Evolutionary conservation across 2,113 vertebrate species (phyloP), one percentile per base, ranked within the genome.

Genomic region (Panthera tigris): DNA sequence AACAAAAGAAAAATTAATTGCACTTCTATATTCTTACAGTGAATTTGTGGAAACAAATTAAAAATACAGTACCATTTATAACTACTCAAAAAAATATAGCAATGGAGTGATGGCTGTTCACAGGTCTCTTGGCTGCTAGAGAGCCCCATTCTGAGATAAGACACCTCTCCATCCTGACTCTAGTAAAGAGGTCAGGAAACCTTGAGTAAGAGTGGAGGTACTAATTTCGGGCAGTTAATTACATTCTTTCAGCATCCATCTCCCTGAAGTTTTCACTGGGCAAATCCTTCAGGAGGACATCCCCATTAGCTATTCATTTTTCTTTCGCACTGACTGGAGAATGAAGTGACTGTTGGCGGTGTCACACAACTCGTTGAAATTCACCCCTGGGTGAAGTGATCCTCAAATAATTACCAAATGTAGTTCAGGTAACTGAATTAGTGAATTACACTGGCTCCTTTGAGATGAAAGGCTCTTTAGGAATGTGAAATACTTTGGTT

Each of bases 351-450:
- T 97, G 41, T 94, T 91, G 92, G 96, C 96, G 81, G 92, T 98
- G 97, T 97, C 97, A 95, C 86, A 91, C 91, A 83, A 97, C 95
- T 84, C 90, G 16, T 95, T 36, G 25, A 91, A 96, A 98, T 97
- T 97, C 98, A 97, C 97, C 97, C 95, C 97, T 98, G 97, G 98
- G 98, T 98, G 97, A 97, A 98, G 97, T 97, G 97, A 98, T 98
- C 97, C 98, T 98, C 97, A 97, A 98, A 98, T 98, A 98, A 98
- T 98, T 98, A 98, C 96, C 97, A 98, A 97, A 98, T 98, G 97
- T 96, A 97, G 97, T 97, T 97, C 97, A 95, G 97, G 97, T 98
- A 98, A 97, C 97, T 98, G 97, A 98, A 98, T 98, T 98, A 98
- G 97, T 97, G 98, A 98, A 97, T 97, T 97, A 98, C 97, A 96